Evolutionary conservation across 1,140 invertebrate genomes (phyloP), one percentile per base, ranked within the genome.

Genomic region (Cryptotermes secundus): DNA sequence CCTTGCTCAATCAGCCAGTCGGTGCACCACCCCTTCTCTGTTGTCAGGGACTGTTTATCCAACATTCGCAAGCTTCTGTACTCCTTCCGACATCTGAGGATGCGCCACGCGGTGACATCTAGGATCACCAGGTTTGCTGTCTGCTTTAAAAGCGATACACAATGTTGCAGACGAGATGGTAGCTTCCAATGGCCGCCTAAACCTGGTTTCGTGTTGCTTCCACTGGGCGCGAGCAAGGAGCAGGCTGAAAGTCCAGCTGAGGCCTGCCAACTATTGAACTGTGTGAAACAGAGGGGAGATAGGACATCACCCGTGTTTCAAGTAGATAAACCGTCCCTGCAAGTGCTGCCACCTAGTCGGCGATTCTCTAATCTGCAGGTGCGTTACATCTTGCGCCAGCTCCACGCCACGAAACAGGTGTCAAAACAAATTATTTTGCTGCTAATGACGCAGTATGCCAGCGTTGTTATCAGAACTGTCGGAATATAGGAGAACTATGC

Each of bases 281-380:
- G 53, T 9, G 19, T 19, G 53, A 22, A 59, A 16, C 3, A 16
- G 53, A 19, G 53, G 19, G 53, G 19, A 59, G 53, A 26, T n/a
- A n/a, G n/a, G n/a, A 72, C 26, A 72, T n/a, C 2, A 26, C 59
- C 59, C 59, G 59, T 16, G 59, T 31, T 6, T 31, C 26, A 31
- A 7, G 59, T 31, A 31, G 59, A 31, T 31, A 72, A 31, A 72
- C 31, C 59, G 59, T 72, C 59, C 59, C 26, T 72, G 59, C 59
- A 72, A 72, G 59, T 72, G 59, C 59, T 72, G 59, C 59, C 59
- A 72, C 59, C 59, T 72, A 31, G 59, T 26, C 59, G 59, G 59
- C 59, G n/a, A 26, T 72, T 31, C n/a, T 14, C 0, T 72, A 72
- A 72, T 72, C 26, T 72, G 14, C 59, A 31, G 59, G 59, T 72